A percentile compares a stretch with the other conserved stretches of the same genome.
Conservation (phyloP, 2,113 vertebrate species). For the Semicossyphus pulcher region DNA sequence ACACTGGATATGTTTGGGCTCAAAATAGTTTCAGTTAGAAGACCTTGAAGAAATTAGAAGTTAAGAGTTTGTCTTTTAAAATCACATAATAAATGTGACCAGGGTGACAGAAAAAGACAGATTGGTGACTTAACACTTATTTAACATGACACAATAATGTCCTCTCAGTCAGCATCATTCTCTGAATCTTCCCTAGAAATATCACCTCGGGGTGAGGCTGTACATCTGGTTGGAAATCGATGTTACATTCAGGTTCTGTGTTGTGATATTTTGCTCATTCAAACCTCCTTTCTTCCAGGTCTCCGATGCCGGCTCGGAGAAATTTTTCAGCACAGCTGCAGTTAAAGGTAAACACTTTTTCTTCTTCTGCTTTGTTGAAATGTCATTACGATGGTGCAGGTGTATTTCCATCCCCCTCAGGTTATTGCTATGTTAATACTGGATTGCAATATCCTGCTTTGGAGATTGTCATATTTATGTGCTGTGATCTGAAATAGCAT, state of each 20-base stretch:
- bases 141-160: too few relatives aligned
- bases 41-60: neutral
- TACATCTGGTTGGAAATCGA: constrained; percentile 5
- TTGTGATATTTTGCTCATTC: constrained; percentile 17
- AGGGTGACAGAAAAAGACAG: too few relatives aligned
- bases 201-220: neutral
- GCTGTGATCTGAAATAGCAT: neutral
- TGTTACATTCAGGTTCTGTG: neutral
- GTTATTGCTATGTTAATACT: neutral
- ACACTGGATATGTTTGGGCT: neutral
- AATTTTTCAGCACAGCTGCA: constrained; percentile 93
- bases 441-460: neutral
- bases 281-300: constrained; percentile 86
- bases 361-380: neutral
- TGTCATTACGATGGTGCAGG: constrained; percentile 1
- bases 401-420: neutral
- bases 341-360: constrained; percentile 90
- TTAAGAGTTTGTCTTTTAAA: too few relatives aligned
- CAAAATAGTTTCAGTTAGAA: neutral
- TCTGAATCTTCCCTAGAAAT: too few relatives aligned
- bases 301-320: constrained; percentile 96
- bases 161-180: too few relatives aligned
- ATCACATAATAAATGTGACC: too few relatives aligned
- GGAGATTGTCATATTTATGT: neutral
- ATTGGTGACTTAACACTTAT: too few relatives aligned